These are phyloP conservation scores for Microtus californicus DNA, from an alignment of 2,797 vertebrate genomes.

Conservation along the genomic window DNA sequence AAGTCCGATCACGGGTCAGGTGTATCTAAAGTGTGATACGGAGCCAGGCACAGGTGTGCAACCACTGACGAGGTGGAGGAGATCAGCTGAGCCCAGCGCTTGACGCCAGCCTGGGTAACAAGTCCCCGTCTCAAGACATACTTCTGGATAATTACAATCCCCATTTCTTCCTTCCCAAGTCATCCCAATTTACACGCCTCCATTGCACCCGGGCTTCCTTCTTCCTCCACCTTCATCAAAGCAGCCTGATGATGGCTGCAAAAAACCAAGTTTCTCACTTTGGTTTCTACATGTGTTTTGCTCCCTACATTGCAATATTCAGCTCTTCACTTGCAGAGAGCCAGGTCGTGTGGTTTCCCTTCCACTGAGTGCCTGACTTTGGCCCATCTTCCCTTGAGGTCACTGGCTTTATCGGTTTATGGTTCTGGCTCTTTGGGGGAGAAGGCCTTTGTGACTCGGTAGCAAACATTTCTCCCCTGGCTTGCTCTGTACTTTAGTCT, in stretches of 20 bases:
- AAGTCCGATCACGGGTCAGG: neutral
- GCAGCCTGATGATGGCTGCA: neutral
- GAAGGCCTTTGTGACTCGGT: neutral
- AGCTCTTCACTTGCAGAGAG: neutral
- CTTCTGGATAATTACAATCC: neutral
- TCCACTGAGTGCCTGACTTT: neutral
- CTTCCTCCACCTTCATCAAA: neutral
- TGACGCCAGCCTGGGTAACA: neutral
- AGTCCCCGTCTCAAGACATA: neutral
- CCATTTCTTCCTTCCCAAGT: neutral
- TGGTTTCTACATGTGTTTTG: neutral
- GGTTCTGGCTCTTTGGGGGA: neutral
- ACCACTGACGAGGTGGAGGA: neutral
- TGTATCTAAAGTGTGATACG: neutral
- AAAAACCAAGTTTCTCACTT: neutral
- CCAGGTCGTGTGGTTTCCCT: neutral
- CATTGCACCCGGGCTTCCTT: neutral
- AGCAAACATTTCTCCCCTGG: neutral
- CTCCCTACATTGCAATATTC: neutral
- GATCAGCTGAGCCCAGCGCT: neutral
- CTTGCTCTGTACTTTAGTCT: neutral
- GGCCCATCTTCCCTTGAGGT: neutral
- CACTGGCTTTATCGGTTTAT: neutral
- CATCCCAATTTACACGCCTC: neutral
- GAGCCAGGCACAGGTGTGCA: too few species aligned